phyloP scores from a whole-genome alignment of 2,888 invertebrate genomes.

The Protophormia terraenovae region DNA sequence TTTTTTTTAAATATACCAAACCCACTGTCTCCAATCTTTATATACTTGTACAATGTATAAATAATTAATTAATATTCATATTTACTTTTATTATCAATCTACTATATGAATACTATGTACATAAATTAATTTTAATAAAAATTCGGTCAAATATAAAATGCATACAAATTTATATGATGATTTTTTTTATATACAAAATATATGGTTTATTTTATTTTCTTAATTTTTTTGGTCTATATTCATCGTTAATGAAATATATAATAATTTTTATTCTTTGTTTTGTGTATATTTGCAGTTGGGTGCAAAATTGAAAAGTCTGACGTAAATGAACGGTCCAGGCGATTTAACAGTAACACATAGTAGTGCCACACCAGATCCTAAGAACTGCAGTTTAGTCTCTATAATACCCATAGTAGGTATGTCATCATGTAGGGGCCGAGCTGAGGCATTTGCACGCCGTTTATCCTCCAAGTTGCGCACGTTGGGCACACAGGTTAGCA shows the following conservation, averaged over 20 bases:
- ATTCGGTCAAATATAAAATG: conserved; percentile 40
- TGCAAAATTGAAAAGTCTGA: conserved; percentile 73
- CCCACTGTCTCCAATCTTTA: conserved; percentile 9
- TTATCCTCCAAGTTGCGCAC: conserved; percentile 88
- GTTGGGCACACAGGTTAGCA: conserved; percentile 83
- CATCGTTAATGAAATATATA: background rate
- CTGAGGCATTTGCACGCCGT: conserved; percentile 90
- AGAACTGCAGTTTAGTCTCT: conserved; percentile 86
- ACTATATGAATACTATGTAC: background rate
- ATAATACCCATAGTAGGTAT: conserved; percentile 85
- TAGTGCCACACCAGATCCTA: conserved; percentile 78
- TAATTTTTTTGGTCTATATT: background rate
- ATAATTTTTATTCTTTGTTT: conserved; percentile 25
- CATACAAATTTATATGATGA: background rate
- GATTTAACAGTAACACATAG: conserved; percentile 79
- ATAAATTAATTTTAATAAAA: conserved; percentile 6
- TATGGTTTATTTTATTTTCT: background rate
- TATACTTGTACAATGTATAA: background rate
- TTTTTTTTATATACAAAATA: background rate
- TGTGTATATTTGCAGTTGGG: conserved; percentile 55
- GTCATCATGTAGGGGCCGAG: conserved; percentile 91
- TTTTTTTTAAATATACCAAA: background rate
- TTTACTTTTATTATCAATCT: conserved; percentile 47
- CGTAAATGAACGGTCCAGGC: conserved; percentile 81
- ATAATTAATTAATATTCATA: conserved; percentile 1